A percentile compares a stretch with the other conserved stretches of the same genome.
Conservation (phyloP, 2,888 invertebrate species). For the Drosophila merina region DNA sequence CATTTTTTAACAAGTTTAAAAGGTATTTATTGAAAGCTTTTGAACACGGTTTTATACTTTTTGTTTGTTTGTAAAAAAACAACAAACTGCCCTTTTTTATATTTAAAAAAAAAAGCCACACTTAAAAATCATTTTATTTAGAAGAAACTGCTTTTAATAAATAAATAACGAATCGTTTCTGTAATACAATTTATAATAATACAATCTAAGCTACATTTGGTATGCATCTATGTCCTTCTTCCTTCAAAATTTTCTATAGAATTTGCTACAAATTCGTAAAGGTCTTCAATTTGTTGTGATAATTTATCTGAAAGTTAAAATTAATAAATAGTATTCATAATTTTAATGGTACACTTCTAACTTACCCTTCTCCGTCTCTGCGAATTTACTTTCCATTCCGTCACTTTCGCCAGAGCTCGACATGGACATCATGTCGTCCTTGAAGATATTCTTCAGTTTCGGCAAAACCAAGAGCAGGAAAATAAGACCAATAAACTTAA, state of each 20-base stretch:
- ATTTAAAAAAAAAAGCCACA: too few species aligned
- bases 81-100: too few species aligned
- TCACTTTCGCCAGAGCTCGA: constrained; percentile 67
- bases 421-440: constrained; percentile 58
- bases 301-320: constrained; percentile 68
- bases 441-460: constrained; percentile 85
- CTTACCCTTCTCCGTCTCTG: constrained; percentile 74
- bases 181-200: constrained; percentile 28
- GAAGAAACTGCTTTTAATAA: constrained; percentile 13
- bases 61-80: too few species aligned
- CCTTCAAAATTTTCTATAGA: constrained; percentile 59
- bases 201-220: constrained; percentile 22
- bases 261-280: constrained; percentile 84
- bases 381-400: constrained; percentile 68
- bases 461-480: constrained; percentile 91
- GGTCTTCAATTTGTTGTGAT: constrained; percentile 84
- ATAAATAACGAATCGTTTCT: constrained; percentile 25
- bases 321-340: background rate
- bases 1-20: too few species aligned
- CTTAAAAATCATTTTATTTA: too few species aligned
- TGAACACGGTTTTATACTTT: too few species aligned
- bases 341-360: background rate
- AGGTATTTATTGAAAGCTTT: too few species aligned
- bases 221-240: constrained; percentile 13
- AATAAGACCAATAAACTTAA: constrained; percentile 91